Evolutionary conservation across 2,113 vertebrate genomes (phyloP).

Genomic region (Phyllopteryx taeniolatus): DNA sequence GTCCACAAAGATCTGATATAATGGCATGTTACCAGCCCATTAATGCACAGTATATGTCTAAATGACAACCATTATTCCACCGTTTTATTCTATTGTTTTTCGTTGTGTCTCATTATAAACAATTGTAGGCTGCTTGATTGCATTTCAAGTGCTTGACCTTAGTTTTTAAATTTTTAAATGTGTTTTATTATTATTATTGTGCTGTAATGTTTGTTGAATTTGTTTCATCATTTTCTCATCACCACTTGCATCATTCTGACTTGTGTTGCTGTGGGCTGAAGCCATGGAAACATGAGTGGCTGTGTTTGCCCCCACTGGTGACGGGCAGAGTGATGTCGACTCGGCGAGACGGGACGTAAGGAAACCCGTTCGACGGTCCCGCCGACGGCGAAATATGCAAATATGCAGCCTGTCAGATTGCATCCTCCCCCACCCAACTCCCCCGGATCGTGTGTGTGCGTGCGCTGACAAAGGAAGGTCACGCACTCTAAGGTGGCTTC

Average conservation of each 20-base stretch:
- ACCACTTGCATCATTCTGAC: slow-evolving; percentile 32
- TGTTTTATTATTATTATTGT: slow-evolving; percentile 8
- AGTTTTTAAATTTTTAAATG: neutral
- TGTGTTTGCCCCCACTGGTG: neutral
- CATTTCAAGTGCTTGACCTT: slow-evolving; percentile 5
- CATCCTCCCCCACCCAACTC: neutral
- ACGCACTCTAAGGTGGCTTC: neutral
- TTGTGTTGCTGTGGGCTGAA: slow-evolving; percentile 14
- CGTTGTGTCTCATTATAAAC: no score
- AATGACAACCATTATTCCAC: slow-evolving; percentile 16
- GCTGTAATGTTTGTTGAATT: slow-evolving; percentile 20
- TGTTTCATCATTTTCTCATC: slow-evolving; percentile 44
- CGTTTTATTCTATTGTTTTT: no score
- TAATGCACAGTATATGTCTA: slow-evolving; percentile 26
- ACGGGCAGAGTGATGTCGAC: slow-evolving; percentile 7
- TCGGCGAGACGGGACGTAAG: slow-evolving; percentile 9
- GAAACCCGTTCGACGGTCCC: neutral
- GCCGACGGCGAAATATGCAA: neutral
- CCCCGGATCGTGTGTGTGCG: no score
- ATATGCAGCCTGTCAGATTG: neutral
- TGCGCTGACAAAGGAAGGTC: neutral
- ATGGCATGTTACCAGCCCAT: slow-evolving; percentile 20
- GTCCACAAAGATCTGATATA: slow-evolving; percentile 15
- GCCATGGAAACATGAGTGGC: neutral
- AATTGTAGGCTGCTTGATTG: no score